Base-by-base conservation (phyloP, 2,888 invertebrate genomes). In the Baronia brevicornis region DNA sequence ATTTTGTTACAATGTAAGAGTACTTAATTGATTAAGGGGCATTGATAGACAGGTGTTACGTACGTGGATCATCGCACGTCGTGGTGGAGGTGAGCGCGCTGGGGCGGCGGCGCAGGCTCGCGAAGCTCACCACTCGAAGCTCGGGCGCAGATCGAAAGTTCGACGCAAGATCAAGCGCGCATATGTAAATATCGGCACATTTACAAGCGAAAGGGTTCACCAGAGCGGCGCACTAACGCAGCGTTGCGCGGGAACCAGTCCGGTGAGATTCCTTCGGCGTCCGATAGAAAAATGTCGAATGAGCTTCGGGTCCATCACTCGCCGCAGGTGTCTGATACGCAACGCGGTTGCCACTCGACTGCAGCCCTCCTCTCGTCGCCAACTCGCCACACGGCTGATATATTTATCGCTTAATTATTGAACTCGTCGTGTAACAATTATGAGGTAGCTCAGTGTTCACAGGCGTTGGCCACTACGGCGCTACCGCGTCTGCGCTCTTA, bases 191-290 rank as follows among this genome's bases (percentile, higher is more conserved):
- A 84, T 80, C 80, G 84, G 79, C 82, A 84, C 82, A 82, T 82
- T 80, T 84, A 82, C 80, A 78, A 80, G 82, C 82, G 82, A 84
- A 82, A 82, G 82, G 82, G 82, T 80, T 84, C 82, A 84, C 82
- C 80, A 72, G 74, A 80, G 77, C 78, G 82, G 77, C 79, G 79
- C 80, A 78, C 78, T 82, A 75, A 78, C 79, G 78, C 72, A 71
- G 77, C 67, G 77, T 74, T 78, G 74, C 73, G 79, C 75, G 77
- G 80, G 85, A 87, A 88, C 87, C 87, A 85, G 87, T 87, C 85
- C 86, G 86, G 87, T 84, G 78, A 85, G 87, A 87, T 87, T 86
- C 86, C 86, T 87, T 85, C 80, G 80, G 80, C 79, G 85, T 84
- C 82, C 79, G 82, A 79, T 79, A 79, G 85, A 86, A 86, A 86